Base-by-base conservation (phyloP, 2,113 vertebrate genomes). In the Cephalophus harveyi region DNA sequence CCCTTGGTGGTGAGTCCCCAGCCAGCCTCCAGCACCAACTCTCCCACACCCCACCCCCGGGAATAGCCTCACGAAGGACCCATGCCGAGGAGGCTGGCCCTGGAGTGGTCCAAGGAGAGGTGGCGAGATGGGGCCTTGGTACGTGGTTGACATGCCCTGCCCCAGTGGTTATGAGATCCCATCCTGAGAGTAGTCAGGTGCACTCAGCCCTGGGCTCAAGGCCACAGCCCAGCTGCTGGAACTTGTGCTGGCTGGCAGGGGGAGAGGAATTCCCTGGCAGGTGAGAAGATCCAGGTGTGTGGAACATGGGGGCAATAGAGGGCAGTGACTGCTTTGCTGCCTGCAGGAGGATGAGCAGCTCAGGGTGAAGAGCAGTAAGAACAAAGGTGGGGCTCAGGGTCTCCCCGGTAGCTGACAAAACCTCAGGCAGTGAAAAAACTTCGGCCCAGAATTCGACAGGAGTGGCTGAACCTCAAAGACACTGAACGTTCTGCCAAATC, bases 221-320 rank as follows among this genome's bases (percentile, higher is more conserved):
- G 23, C 11, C 6, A 30, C 40, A 91, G 36, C 16, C 25, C 11
- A 14, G n/a, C 1, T 17, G n/a, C 71, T 25, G 17, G 59, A 46
- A 28, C 14, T 25, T 85, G 33, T 3, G 4, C 36, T 10, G 10
- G 28, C 71, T 25, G 17, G 40, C 25, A 74, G 5, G 55, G 55
- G 36, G 6, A 71, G 9, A 83, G 74, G 76, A 76, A 76, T 43
- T 17, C 46, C 21, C n/a, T 74, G 13, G 67, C 48, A 48, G 23
- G 54, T 55, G 60, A 89, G 46, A 67, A 50, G 33, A 74, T 50
- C 36, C 50, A 85, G 21, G 71, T 1, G 14, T 6, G 15, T 27
- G 46, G 23, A n/a, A 33, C 0, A 0, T 28, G 27, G 30, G 2
- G 16, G 19, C 25, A 59, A 55, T 7, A 30, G 40, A 27, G 23